Percentiles rank a stretch among this genome's conserved stretches.
These are phyloP conservation scores for Hemibagrus guttatus DNA, from an alignment of 2,797 vertebrate genomes.

Conservation along the genomic window DNA sequence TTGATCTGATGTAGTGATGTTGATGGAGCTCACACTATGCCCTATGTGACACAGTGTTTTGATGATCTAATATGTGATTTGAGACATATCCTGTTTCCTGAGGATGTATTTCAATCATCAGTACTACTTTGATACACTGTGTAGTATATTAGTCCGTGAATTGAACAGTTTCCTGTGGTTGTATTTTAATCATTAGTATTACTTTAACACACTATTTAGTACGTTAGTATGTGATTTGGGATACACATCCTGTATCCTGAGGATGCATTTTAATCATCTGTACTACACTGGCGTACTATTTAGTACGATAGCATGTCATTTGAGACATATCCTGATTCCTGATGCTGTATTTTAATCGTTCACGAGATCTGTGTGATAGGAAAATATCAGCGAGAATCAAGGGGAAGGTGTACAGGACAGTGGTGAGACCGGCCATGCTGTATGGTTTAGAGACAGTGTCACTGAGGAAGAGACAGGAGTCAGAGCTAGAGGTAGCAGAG, in stretches of 20 bases:
- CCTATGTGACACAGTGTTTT: not conserved
- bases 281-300: not conserved
- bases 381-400: no score
- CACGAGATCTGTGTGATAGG: no score
- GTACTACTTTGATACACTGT: not conserved
- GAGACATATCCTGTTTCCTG: not conserved
- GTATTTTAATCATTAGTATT: not conserved
- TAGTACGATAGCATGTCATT: not conserved
- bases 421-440: no score
- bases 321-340: not conserved
- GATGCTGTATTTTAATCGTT: not conserved
- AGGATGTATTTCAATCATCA: not conserved
- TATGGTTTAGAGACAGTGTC: no score
- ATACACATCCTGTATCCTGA: not conserved
- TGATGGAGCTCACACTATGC: not conserved
- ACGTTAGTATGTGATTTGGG: not conserved
- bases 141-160: not conserved
- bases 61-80: not conserved
- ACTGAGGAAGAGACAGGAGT: no score
- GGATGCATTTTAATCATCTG: not conserved
- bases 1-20: not conserved
- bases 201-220: not conserved
- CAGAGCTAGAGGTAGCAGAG: no score
- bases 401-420: no score
- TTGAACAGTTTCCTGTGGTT: no score